Conservation (phyloP, 2,888 invertebrate species). For the Hartigia nigra region DNA sequence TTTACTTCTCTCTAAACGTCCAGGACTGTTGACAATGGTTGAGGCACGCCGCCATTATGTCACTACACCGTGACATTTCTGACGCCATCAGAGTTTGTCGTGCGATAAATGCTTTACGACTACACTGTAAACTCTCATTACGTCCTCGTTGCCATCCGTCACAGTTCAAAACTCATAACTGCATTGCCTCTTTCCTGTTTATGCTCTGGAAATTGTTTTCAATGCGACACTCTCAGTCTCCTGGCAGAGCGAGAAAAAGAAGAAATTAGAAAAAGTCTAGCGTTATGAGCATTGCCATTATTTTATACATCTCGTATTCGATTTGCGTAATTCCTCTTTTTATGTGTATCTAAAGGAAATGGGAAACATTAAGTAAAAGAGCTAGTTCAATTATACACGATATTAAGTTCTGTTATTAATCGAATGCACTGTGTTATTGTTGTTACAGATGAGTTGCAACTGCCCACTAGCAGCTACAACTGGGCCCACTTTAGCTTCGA, state of each 20-base stretch:
- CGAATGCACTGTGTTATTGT: constrained; percentile 1
- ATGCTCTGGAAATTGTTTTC: background rate
- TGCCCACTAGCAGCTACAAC: constrained; percentile 81
- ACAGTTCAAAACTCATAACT: background rate
- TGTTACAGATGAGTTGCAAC: constrained; percentile 72
- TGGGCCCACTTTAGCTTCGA: constrained; percentile 86
- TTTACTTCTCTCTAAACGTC: background rate
- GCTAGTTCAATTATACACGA: background rate
- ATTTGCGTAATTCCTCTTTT: background rate
- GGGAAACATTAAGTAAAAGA: background rate
- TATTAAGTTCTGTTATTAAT: background rate
- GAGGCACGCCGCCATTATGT: background rate
- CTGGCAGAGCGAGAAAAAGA: background rate
- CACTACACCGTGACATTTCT: background rate
- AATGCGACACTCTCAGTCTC: background rate
- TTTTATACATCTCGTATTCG: no score
- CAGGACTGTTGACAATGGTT: background rate
- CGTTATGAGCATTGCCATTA: no score
- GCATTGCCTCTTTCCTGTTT: background rate
- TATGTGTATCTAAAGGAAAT: background rate
- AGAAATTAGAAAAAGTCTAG: no score
- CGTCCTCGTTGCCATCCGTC: background rate
- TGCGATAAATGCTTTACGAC: background rate
- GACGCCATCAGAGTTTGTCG: background rate
- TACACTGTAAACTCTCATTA: background rate